Evolutionary conservation across 2,797 vertebrate species (phyloP).

Genomic region (Erithacus rubecula): DNA sequence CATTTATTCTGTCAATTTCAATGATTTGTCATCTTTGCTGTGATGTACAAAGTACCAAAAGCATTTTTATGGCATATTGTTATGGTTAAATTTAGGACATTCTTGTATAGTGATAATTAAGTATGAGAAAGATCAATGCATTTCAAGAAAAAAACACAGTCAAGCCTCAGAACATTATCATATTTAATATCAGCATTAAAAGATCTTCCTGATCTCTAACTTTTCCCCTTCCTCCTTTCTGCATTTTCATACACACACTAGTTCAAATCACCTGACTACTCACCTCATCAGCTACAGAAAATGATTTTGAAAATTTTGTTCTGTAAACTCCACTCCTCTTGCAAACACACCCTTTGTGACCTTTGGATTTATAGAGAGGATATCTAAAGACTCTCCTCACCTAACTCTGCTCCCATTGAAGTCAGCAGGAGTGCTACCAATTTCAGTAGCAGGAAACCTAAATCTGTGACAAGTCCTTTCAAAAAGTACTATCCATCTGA

Average conservation of each 20-base stretch:
- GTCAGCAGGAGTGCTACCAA: neutral
- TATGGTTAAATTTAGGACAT: neutral
- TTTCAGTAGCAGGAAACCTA: constrained; percentile 7
- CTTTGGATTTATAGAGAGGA: neutral
- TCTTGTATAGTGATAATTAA: neutral
- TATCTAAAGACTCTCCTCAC: neutral
- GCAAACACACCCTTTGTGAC: neutral
- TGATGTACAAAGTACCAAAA: neutral
- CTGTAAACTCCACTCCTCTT: neutral
- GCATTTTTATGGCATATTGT: neutral
- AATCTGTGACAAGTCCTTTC: neutral
- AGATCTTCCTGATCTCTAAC: neutral
- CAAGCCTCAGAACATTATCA: neutral
- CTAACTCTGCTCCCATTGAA: neutral
- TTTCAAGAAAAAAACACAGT: neutral
- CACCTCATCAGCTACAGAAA: neutral
- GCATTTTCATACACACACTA: neutral
- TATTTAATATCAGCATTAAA: neutral
- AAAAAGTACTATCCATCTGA: neutral
- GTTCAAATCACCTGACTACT: neutral
- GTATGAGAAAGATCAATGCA: neutral
- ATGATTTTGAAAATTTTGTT: neutral
- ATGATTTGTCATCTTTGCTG: neutral
- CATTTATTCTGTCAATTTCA: neutral
- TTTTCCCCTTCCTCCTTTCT: neutral